These are phyloP conservation scores for Takifugu bimaculatus DNA, from an alignment of 2,113 vertebrate species.

Conservation along the genomic window DNA sequence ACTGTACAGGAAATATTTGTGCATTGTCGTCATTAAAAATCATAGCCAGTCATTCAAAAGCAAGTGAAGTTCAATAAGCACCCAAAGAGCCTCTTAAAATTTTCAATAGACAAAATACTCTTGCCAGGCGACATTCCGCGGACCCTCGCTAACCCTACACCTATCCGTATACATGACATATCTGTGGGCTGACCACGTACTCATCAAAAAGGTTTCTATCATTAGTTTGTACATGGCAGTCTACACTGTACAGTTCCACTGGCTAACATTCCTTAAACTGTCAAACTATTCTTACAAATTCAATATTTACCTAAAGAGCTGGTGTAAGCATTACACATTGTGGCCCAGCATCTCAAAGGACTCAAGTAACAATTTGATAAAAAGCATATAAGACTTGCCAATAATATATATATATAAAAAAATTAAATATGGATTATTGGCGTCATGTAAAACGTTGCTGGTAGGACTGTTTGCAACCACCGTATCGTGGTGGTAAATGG, in stretches of 20 bases:
- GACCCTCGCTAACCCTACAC: conserved; percentile 55
- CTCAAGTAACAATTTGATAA: conserved; percentile 42
- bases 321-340: conserved; percentile 46
- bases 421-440: conserved; percentile 67
- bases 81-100: conserved; percentile 32
- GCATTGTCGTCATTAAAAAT: conserved; percentile 53
- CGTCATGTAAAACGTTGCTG: conserved; percentile 50
- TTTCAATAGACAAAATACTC: conserved; percentile 46
- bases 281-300: conserved; percentile 52
- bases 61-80: conserved; percentile 38
- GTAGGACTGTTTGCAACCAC: conserved; percentile 33
- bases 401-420: conserved; percentile 48
- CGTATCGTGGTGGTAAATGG: conserved; percentile 40
- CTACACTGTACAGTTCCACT: conserved; percentile 59
- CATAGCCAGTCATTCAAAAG: conserved; percentile 21
- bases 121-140: conserved; percentile 40
- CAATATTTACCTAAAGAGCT: conserved; percentile 31
- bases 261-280: conserved; percentile 60
- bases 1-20: conserved; percentile 49
- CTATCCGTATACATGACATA: conserved; percentile 41
- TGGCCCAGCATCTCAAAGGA: conserved; percentile 39
- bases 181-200: conserved; percentile 45
- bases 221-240: conserved; percentile 45
- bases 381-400: conserved; percentile 61
- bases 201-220: conserved; percentile 41